Percentiles rank a stretch among this genome's conserved stretches.
Conservation (phyloP, 2,888 invertebrate genomes). For the Caenorhabditis sp. region DNA sequence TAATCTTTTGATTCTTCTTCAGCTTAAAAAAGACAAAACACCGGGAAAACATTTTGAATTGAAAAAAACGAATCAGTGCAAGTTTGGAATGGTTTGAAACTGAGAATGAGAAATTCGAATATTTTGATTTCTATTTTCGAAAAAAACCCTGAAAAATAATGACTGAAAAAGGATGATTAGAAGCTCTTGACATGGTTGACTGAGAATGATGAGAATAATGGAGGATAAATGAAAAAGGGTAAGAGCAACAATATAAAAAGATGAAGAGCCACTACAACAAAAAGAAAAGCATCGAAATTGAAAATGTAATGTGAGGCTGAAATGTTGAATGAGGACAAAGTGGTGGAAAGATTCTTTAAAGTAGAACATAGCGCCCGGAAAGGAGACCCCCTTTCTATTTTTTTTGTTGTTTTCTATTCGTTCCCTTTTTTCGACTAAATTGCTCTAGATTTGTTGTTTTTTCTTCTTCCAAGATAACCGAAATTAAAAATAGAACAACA, state of each 20-base stretch:
- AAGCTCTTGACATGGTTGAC: too few relatives aligned
- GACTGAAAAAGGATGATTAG: too few relatives aligned
- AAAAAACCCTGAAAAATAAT: too few relatives aligned
- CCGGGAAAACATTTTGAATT: too few relatives aligned
- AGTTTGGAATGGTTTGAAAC: too few relatives aligned
- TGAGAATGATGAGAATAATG: too few relatives aligned
- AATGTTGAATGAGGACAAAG: conserved; percentile 41
- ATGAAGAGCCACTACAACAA: not conserved
- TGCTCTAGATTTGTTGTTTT: not conserved
- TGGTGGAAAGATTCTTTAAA: conserved; percentile 17
- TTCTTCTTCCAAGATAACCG: not conserved
- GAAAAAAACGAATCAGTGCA: too few relatives aligned
- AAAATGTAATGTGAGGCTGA: conserved; percentile 43
- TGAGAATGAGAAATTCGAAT: too few relatives aligned
- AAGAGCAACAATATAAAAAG: not conserved
- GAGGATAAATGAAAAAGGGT: too few relatives aligned
- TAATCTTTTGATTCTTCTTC: too few relatives aligned
- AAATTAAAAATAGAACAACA: not conserved
- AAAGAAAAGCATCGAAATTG: not conserved
- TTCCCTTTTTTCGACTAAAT: not conserved
- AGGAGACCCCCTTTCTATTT: not conserved
- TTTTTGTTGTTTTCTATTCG: conserved; percentile 5
- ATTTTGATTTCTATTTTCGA: too few relatives aligned
- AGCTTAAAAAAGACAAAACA: too few relatives aligned
- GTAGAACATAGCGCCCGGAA: not conserved